phyloP scores from a whole-genome alignment of 2,888 invertebrate genomes.

The Hipparchia semele region DNA sequence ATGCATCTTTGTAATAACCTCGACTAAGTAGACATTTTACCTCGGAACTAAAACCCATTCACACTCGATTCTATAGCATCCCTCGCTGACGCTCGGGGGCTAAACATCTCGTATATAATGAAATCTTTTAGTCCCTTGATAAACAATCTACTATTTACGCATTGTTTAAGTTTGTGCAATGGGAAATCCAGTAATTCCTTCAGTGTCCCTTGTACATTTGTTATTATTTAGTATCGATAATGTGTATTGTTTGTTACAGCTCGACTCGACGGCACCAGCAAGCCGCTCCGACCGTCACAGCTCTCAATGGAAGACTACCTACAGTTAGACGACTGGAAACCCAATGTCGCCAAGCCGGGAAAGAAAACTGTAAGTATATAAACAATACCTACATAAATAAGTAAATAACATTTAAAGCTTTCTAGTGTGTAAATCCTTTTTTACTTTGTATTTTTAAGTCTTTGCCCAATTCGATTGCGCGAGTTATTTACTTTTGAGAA shows the following conservation, averaged over 20 bases:
- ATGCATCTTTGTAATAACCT: no score
- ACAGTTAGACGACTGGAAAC: constrained; percentile 91
- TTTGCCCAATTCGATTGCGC: not conserved
- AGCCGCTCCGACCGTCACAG: constrained; percentile 86
- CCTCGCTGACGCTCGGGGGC: no score
- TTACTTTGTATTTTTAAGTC: not conserved
- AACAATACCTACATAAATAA: not conserved
- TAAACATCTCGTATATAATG: no score
- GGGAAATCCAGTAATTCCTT: no score
- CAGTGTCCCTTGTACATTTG: no score
- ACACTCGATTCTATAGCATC: no score
- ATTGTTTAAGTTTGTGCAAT: no score
- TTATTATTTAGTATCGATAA: constrained; percentile 36
- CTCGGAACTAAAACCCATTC: no score
- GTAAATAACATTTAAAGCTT: not conserved
- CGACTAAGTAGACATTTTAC: no score
- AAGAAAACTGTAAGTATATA: constrained; percentile 92
- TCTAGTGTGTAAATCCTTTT: not conserved
- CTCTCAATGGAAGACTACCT: constrained; percentile 96
- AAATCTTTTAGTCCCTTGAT: no score
- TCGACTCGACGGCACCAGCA: constrained; percentile 95
- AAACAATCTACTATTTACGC: no score
- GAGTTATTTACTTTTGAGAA: not conserved
- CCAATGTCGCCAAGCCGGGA: constrained; percentile 85
- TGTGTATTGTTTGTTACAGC: constrained; percentile 85